Conservation (phyloP, 2,113 vertebrate genomes). For the Pagrus major region DNA sequence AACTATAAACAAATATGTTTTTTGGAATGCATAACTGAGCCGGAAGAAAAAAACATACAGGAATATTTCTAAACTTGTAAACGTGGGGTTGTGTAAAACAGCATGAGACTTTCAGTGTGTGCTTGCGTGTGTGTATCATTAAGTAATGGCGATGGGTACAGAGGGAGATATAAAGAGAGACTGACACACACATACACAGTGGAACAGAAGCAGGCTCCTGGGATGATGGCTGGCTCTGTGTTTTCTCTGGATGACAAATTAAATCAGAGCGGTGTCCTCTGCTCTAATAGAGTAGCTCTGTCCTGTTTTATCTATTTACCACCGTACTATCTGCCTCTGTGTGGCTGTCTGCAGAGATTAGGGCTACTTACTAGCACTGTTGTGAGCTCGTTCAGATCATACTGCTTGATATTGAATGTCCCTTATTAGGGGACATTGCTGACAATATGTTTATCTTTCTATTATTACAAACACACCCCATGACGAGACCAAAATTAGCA, state of each 20-base stretch:
- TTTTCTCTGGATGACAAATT: slow-evolving; percentile 68
- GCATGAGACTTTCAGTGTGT: neutral
- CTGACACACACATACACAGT: slow-evolving; percentile 22
- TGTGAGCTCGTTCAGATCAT: slow-evolving; percentile 22
- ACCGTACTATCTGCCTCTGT: slow-evolving; percentile 39
- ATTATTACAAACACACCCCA: neutral
- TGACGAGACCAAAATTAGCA: neutral
- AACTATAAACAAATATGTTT: neutral
- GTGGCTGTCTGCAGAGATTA: slow-evolving; percentile 20
- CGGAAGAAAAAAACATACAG: neutral
- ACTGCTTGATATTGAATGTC: slow-evolving; percentile 27
- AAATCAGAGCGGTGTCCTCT: slow-evolving; percentile 64
- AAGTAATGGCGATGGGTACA: slow-evolving; percentile 14
- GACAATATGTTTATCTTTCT: neutral
- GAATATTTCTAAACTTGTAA: neutral
- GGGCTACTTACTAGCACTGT: slow-evolving; percentile 6
- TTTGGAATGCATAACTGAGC: neutral
- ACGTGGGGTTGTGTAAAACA: neutral
- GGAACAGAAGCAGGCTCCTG: slow-evolving; percentile 46
- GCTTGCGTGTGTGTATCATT: neutral
- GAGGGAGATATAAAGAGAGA: neutral
- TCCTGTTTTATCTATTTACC: slow-evolving; percentile 67
- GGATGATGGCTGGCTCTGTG: slow-evolving; percentile 44
- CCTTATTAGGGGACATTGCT: neutral
- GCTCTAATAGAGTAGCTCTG: slow-evolving; percentile 66